These are phyloP conservation scores for Podarcis raffonei DNA, from an alignment of 2,113 vertebrate genomes.

Conservation along the genomic window DNA sequence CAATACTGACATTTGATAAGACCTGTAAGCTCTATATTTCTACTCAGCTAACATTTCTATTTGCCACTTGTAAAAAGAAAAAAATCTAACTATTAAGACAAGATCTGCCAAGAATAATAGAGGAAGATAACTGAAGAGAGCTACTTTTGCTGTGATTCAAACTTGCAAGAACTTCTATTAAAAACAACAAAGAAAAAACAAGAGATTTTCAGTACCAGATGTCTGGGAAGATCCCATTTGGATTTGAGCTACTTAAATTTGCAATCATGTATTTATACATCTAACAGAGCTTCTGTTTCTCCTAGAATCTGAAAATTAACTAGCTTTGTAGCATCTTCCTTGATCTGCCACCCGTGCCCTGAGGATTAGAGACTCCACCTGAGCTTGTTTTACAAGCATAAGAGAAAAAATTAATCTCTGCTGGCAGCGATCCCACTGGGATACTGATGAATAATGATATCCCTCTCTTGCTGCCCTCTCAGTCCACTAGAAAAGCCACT, in stretches of 20 bases:
- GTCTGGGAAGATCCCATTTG: conserved; percentile 85
- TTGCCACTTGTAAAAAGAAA: conserved; percentile 46
- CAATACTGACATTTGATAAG: background rate
- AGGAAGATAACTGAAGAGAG: conserved; percentile 15
- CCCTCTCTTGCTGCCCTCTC: conserved; percentile 86
- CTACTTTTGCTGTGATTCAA: conserved; percentile 66
- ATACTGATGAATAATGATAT: conserved; percentile 91
- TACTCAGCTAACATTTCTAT: background rate
- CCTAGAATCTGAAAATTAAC: conserved; percentile 89
- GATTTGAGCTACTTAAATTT: conserved; percentile 87
- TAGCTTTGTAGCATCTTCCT: conserved; percentile 90
- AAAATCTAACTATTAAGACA: conserved; percentile 33
- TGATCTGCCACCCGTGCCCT: conserved; percentile 89
- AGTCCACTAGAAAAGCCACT: conserved; percentile 89
- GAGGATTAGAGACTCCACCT: conserved; percentile 89
- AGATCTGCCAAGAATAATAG: conserved; percentile 28
- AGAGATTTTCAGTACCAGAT: conserved; percentile 83
- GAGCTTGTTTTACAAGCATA: conserved; percentile 90
- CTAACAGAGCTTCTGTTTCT: conserved; percentile 87
- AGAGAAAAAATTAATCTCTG: conserved; percentile 91
- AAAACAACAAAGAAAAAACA: conserved; percentile 74
- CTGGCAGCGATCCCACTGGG: conserved; percentile 86
- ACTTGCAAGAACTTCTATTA: conserved; percentile 78
- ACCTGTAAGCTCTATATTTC: background rate
- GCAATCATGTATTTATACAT: conserved; percentile 89